These are phyloP conservation scores for Tetropium fuscum DNA, from an alignment of 2,888 invertebrate species.

Conservation along the genomic window DNA sequence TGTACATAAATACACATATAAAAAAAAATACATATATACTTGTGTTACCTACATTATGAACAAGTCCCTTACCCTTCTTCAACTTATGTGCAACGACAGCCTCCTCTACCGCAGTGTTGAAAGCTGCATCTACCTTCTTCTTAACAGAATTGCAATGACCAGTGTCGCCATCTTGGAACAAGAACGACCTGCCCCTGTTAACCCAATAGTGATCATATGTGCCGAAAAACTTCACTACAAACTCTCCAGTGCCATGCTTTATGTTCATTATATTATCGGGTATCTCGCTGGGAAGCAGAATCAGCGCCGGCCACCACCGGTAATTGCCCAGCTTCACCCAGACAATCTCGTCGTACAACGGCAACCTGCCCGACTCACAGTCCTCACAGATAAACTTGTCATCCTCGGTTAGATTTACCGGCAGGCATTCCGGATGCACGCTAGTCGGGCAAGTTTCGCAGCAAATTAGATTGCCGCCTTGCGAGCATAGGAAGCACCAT, in stretches of 20 bases:
- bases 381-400: slow-evolving; percentile 86
- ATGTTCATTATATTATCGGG: slow-evolving; percentile 82
- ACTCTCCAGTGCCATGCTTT: slow-evolving; percentile 84
- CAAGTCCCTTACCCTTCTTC: slow-evolving; percentile 50
- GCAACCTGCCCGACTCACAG: slow-evolving; percentile 88
- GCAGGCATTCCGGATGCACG: slow-evolving; percentile 89
- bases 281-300: slow-evolving; percentile 87
- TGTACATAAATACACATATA: not conserved
- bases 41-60: no score
- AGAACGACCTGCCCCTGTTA: slow-evolving; percentile 81
- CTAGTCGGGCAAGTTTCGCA: slow-evolving; percentile 95
- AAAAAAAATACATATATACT: not conserved
- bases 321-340: slow-evolving; percentile 91
- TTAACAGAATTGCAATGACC: slow-evolving; percentile 57
- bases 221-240: slow-evolving; percentile 94
- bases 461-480: slow-evolving; percentile 89
- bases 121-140: slow-evolving; percentile 75
- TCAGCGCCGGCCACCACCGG: slow-evolving; percentile 96
- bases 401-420: slow-evolving; percentile 76
- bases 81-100: slow-evolving; percentile 78
- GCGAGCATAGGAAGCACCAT: slow-evolving; percentile 94
- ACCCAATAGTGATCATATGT: slow-evolving; percentile 94
- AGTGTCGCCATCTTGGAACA: slow-evolving; percentile 86
- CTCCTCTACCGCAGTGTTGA: slow-evolving; percentile 80
- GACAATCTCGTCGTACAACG: slow-evolving; percentile 92